phyloP scores from a whole-genome alignment of 2,888 invertebrate species.

The Chaitophorus viminalis region DNA sequence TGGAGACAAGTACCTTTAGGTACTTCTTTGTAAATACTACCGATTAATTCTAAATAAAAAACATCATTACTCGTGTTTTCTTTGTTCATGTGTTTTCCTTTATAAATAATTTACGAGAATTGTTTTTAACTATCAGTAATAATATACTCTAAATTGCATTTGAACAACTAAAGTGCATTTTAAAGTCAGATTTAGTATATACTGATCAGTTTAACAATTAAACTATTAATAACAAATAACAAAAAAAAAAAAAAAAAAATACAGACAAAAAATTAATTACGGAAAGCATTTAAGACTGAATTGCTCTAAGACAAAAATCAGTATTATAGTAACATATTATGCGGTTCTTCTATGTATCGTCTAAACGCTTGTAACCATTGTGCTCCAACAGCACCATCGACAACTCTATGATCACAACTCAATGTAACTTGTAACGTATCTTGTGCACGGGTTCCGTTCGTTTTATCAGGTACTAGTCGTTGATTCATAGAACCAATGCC shows the following conservation, averaged over 20 bases:
- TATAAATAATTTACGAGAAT: not conserved
- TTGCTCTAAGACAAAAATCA: not conserved
- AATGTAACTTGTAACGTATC: conserved; percentile 89
- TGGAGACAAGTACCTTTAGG: conserved; percentile 54
- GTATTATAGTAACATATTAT: conserved; percentile 87
- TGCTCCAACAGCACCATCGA: conserved; percentile 98
- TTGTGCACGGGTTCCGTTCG: conserved; percentile 67
- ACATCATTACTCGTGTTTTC: conserved; percentile 10
- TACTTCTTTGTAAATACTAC: conserved; percentile 13
- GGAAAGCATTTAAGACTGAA: conserved; percentile 43
- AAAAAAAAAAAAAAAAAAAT: conserved; percentile 46
- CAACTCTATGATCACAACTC: conserved; percentile 96
- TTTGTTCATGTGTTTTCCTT: not conserved
- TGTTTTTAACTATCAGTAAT: not conserved
- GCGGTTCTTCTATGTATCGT: conserved; percentile 89
- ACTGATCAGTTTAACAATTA: conserved; percentile 48
- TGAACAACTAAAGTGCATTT: conserved; percentile 32
- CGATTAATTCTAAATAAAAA: not conserved
- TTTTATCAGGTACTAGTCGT: conserved; percentile 78
- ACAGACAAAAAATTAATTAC: conserved; percentile 20
- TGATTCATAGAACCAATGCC: conserved; percentile 87
- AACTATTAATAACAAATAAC: conserved; percentile 58
- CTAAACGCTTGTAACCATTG: conserved; percentile 93
- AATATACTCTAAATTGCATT: conserved; percentile 23
- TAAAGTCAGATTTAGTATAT: conserved; percentile 14